Evolutionary conservation across 1,140 invertebrate species (phyloP).

Genomic region (Papilio xuthus): DNA sequence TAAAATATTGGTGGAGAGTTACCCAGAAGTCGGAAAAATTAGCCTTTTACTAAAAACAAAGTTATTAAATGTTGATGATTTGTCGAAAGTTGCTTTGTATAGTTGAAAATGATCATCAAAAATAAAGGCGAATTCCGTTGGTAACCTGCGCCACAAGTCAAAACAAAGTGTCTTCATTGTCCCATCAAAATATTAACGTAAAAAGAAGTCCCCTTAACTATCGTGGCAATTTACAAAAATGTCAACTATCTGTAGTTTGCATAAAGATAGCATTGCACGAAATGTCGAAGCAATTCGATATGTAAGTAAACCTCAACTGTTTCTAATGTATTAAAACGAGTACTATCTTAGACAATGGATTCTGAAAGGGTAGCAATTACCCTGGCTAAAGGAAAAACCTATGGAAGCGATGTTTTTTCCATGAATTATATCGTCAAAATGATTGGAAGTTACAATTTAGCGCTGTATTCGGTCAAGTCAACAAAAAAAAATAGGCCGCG

Average conservation of each 20-base stretch:
- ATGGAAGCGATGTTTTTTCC: neutral
- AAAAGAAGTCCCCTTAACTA: neutral
- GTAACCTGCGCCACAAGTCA: neutral
- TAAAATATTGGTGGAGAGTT: neutral
- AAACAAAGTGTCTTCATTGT: neutral
- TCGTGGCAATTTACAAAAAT: neutral
- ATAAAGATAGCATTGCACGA: neutral
- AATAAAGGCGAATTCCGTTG: too few relatives aligned
- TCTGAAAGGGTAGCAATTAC: neutral
- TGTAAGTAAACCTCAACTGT: neutral
- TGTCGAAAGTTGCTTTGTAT: neutral
- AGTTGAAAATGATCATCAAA: neutral
- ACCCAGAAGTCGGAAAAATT: neutral
- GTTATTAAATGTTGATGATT: neutral
- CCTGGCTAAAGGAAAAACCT: neutral
- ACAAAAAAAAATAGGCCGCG: conserved; percentile 1
- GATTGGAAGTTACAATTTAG: neutral
- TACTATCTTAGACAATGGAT: neutral
- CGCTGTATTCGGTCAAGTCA: neutral
- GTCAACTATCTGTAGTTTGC: neutral
- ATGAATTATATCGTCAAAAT: neutral
- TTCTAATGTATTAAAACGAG: neutral
- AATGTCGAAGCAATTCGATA: neutral
- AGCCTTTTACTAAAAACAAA: neutral
- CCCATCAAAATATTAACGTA: neutral